Base-by-base conservation (phyloP, 2,888 invertebrate species). In the Cantharis rufa region DNA sequence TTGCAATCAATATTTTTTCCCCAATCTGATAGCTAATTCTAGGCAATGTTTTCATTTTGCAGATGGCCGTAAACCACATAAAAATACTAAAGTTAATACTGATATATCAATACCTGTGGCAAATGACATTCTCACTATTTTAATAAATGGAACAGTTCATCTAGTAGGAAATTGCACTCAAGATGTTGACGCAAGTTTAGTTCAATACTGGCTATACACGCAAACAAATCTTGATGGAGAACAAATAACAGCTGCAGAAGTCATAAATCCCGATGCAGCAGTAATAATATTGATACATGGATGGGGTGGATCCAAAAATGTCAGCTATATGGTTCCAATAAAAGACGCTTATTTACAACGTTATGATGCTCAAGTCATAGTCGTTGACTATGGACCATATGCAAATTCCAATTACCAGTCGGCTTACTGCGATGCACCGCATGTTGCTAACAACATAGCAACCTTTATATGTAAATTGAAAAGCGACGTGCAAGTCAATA, bases 81-180 rank as follows among this genome's bases (percentile, higher is more conserved):
- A n/a, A 2, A n/a, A 48, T 32, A 48, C 48, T n/a, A 48, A n/a
- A 48, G 0, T 48, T 48, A n/a, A 1, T 48, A 48, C 48, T 1
- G 18, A 64, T 2, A 28, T 71, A n/a, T 68, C 72, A 13, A 15
- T 15, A 16, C 1, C 10, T 3, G 61, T 72, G n/a, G 5, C n/a
- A 15, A 7, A 0, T 11, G 72, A 72, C 13, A 68, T 68, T 15
- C 24, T 61, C 11, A 68, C 21, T 0, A 72, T 72, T 18, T 32
- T 72, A 66, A 61, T 72, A n/a, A 68, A 66, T 24, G 61, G 68
- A 48, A 61, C 66, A 11, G 68, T 72, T 48, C 16, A 61, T 16
- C 10, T 72, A 15, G 15, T 27, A 7, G 72, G 66, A 32, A 71
- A 64, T 10, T 71, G 71, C n/a, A 18, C 71, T 7, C 1, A 16